These are phyloP conservation scores for Rhabdophis nuchalis DNA, from an alignment of 2,797 vertebrate species.

Conservation along the genomic window DNA sequence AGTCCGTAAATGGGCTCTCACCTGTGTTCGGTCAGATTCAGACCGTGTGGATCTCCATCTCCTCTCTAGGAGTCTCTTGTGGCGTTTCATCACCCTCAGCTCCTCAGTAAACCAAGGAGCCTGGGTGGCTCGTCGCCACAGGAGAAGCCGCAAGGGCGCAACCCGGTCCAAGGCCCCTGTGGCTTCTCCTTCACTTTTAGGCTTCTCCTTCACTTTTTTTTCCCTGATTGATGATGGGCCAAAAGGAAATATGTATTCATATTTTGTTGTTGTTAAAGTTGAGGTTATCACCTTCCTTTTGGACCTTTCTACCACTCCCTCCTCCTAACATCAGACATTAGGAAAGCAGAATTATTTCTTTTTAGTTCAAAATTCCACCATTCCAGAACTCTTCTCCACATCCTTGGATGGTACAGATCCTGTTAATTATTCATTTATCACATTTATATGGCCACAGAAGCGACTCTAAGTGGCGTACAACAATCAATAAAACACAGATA, in stretches of 20 bases:
- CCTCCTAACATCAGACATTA: background rate
- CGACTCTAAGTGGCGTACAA: background rate
- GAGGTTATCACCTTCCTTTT: background rate
- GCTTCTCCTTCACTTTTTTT: background rate
- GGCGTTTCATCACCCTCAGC: no score
- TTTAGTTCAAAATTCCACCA: background rate
- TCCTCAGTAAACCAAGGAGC: no score
- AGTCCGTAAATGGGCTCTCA: no score
- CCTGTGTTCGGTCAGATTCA: no score
- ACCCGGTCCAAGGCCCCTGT: no score
- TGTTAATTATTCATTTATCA: background rate
- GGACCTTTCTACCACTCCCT: background rate
- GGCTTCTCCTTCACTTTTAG: background rate
- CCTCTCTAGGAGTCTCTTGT: no score
- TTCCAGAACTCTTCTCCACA: background rate
- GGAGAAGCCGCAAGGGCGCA: no score
- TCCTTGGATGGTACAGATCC: background rate
- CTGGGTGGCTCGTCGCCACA: no score
- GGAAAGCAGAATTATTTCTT: background rate
- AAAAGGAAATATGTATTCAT: background rate
- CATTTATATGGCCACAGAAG: background rate
- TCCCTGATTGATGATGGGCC: background rate
- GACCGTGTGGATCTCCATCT: no score
- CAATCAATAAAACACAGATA: background rate
- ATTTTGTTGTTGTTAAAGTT: background rate